Conservation (phyloP, 2,113 vertebrate genomes). For the Nycticorax nycticorax region DNA sequence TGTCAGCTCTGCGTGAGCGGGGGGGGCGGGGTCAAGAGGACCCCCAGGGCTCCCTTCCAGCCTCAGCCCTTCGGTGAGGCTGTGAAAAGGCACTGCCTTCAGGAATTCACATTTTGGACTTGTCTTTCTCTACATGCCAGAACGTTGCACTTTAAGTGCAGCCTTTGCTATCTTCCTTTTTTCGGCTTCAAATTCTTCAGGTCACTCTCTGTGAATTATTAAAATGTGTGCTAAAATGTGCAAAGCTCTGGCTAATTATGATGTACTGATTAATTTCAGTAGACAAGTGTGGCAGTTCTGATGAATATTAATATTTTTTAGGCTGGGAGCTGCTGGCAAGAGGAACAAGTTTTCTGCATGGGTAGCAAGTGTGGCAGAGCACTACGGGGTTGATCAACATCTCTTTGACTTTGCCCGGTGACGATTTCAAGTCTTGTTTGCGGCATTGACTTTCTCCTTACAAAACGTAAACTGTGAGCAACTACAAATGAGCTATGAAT, state of each 20-base stretch:
- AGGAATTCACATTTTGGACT: not conserved
- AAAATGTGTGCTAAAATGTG: slow-evolving; percentile 15
- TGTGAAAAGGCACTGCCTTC: not conserved
- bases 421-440: slow-evolving; percentile 7
- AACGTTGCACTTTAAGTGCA: not conserved
- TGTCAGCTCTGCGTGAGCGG: not conserved
- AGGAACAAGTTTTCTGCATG: not conserved
- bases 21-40: not conserved
- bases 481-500: not conserved
- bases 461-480: not conserved
- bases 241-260: slow-evolving; percentile 41
- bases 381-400: not conserved
- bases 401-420: not conserved
- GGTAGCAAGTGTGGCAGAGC: not conserved
- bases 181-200: not conserved
- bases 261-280: slow-evolving; percentile 47
- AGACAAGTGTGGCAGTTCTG: slow-evolving; percentile 22
- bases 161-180: not conserved
- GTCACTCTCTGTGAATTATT: slow-evolving; percentile 16
- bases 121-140: not conserved
- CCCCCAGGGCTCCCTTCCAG: not conserved
- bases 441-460: not conserved
- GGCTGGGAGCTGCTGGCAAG: slow-evolving; percentile 27
- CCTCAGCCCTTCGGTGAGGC: not conserved
- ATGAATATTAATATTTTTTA: slow-evolving; percentile 48